Evolutionary conservation across 2,113 vertebrate species (phyloP).

Genomic region (Hirundichthys speculiger): DNA sequence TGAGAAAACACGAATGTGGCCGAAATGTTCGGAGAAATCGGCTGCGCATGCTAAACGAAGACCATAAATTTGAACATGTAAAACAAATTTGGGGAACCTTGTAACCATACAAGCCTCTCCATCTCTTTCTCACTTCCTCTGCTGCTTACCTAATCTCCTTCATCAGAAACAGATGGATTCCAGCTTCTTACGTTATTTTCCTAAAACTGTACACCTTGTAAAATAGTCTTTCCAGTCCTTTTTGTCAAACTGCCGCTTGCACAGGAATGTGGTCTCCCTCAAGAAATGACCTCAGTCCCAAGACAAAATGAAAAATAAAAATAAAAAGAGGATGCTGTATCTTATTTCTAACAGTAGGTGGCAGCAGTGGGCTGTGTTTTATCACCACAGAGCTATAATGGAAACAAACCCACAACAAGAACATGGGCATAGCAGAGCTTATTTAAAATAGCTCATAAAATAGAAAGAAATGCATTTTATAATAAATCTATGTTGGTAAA

Average conservation of each 20-base stretch:
- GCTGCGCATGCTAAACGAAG: not conserved
- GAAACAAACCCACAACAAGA: constrained; percentile 24
- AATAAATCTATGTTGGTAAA: constrained; percentile 7
- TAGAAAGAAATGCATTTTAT: not conserved
- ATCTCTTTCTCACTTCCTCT: not conserved
- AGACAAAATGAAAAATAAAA: not conserved
- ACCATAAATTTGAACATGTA: constrained; percentile 2
- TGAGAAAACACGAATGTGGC: constrained; percentile 3
- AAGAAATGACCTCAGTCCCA: constrained; percentile 44
- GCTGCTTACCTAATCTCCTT: constrained; percentile 18
- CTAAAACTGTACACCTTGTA: constrained; percentile 18
- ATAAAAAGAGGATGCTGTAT: constrained; percentile 14
- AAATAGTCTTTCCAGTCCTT: constrained; percentile 21
- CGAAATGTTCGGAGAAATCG: not conserved
- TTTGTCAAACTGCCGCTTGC: constrained; percentile 23
- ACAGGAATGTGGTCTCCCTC: constrained; percentile 32
- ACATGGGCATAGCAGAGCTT: constrained; percentile 22
- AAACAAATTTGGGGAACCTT: constrained; percentile 31
- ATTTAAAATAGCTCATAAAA: constrained; percentile 30
- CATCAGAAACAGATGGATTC: constrained; percentile 3
- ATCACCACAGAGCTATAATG: constrained; percentile 10
- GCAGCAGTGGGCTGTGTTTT: constrained; percentile 65
- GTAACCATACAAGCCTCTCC: not conserved
- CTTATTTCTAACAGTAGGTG: constrained; percentile 61
- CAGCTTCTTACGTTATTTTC: constrained; percentile 7